Evolutionary conservation across 2,888 invertebrate species (phyloP), one percentile per base, ranked within the genome.

Genomic region (Stegophylla sp.): DNA sequence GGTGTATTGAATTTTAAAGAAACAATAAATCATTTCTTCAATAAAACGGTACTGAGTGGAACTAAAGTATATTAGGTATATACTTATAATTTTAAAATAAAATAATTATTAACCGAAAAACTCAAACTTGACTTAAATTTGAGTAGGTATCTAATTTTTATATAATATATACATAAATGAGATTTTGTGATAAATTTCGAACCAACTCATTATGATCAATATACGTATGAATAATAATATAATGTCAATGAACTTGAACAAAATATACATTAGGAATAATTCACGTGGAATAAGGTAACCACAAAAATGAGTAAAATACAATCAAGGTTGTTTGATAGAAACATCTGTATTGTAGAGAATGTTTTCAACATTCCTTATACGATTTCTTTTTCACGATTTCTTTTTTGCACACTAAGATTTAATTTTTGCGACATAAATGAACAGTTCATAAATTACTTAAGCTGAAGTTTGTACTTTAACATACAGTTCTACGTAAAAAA

Each of bases 351-450:
- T 69, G n/a, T 63, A 12, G 28, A 48, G 51, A 75, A 75, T 63
- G 59, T 45, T 75, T 75, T 75, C 63, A 4, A 64, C 74, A 75
- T 75, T 75, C 74, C 74, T 34, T n/a, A n/a, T n/a, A 61, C 74
- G 48, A 63, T 75, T 75, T 75, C 74, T 74, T 74, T 74, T 74
- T 10, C n/a, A 63, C 74, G 61, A 74, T 74, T 75, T 75, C 74
- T 75, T 75, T 63, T 75, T 12, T 23, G 10, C 23, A 34, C 20
- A 45, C 74, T 63, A 63, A 63, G 63, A 63, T 74, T 63, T 20
- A 63, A 63, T 48, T 74, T 74, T 63, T 20, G 10, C 28, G 34
- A 20, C 23, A 20, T 51, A 48, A 48, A 63, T 61, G 5, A 61
- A 28, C 28, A 28, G n/a, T 48, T 3, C 56, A 17, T 9, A 9